phyloP scores from a whole-genome alignment of 2,797 vertebrate genomes.

The Pangasius djambal region DNA sequence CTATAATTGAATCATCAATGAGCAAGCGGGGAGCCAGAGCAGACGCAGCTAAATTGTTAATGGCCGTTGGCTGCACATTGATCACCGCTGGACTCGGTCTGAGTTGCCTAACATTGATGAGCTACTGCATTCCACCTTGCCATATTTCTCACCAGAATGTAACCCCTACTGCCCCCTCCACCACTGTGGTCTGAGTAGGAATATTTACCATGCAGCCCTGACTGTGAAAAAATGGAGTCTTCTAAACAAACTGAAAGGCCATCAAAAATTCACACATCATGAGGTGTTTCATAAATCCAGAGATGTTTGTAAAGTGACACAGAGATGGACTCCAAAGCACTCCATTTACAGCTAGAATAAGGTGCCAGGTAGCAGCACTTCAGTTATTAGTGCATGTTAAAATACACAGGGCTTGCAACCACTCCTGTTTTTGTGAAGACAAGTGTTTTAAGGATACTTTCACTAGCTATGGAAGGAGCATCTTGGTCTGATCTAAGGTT shows the following conservation, averaged over 20 bases:
- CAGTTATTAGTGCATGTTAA: constrained; percentile 46
- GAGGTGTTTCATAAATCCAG: constrained; percentile 48
- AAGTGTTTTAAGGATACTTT: constrained; percentile 44
- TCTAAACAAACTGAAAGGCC: constrained; percentile 55
- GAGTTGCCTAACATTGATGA: constrained; percentile 57
- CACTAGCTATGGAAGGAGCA: constrained; percentile 27
- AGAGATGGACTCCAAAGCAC: constrained; percentile 37
- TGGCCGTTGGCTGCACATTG: constrained; percentile 55
- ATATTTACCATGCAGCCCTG: constrained; percentile 34
- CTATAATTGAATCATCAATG: constrained; percentile 61
- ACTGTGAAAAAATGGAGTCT: constrained; percentile 57
- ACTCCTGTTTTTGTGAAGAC: constrained; percentile 39
- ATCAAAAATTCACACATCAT: constrained; percentile 54
- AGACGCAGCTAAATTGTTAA: constrained; percentile 49
- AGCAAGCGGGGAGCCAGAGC: constrained; percentile 37
- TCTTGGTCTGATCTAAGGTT: constrained; percentile 44
- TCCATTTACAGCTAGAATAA: constrained; percentile 28
- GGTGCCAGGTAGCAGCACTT: constrained; percentile 39
- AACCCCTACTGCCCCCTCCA: constrained; percentile 18
- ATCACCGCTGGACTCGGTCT: constrained; percentile 50
- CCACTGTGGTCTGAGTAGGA: not conserved
- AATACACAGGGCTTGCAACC: constrained; percentile 37
- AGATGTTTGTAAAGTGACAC: constrained; percentile 48
- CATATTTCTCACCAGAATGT: constrained; percentile 60
- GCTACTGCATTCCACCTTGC: constrained; percentile 50